phyloP scores from a whole-genome alignment of 2,888 invertebrate species.

The Carabus problematicus region DNA sequence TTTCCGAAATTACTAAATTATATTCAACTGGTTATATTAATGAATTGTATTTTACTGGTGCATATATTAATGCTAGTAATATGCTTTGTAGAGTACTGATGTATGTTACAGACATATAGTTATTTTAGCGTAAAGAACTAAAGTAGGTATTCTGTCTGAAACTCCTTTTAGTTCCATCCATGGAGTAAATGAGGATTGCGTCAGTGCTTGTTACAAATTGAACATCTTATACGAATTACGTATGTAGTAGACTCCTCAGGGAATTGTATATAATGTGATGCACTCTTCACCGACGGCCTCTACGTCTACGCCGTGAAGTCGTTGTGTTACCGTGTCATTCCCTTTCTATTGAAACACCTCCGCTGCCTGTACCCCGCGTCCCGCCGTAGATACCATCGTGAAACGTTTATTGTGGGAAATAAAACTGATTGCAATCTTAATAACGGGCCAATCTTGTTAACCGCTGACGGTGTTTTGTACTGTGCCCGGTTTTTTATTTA shows the following conservation, averaged over 20 bases:
- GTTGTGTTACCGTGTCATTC: conserved; percentile 17
- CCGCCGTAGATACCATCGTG: conserved; percentile 47
- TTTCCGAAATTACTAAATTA: too few species aligned
- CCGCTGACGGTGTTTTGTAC: conserved; percentile 50
- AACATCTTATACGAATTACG: neutral
- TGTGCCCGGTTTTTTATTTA: conserved; percentile 36
- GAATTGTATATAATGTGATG: conserved; percentile 29
- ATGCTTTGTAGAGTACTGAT: too few species aligned
- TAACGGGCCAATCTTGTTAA: conserved; percentile 61
- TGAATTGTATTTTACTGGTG: too few species aligned
- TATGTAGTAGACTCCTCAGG: conserved; percentile 1
- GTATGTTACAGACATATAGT: too few species aligned
- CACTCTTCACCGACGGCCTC: neutral
- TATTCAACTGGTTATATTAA: too few species aligned
- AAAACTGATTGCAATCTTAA: conserved; percentile 61
- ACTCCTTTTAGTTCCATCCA: too few species aligned
- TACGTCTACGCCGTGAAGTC: too few species aligned
- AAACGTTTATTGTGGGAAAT: conserved; percentile 58
- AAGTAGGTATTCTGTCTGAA: too few species aligned
- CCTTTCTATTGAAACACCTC: conserved; percentile 13
- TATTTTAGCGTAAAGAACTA: too few species aligned
- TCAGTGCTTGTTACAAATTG: too few species aligned
- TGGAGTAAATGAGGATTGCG: too few species aligned
- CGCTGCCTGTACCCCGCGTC: neutral
- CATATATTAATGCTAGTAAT: too few species aligned